Conservation (phyloP, 2,113 vertebrate species). For the Genyomyrus donnyi region DNA sequence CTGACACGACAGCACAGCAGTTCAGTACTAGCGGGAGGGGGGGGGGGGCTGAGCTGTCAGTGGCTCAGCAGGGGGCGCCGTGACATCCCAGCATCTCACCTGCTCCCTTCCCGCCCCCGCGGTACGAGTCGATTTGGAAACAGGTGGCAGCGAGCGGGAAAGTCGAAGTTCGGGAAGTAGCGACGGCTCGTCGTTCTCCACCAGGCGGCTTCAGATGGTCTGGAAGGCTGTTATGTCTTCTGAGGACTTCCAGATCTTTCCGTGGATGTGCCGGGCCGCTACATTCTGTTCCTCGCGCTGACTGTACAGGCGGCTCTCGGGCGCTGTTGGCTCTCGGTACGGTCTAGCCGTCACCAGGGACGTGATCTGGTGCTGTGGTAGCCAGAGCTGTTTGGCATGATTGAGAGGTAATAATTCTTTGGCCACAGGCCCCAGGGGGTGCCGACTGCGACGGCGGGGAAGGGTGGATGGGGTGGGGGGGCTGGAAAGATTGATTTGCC, state of each 20-base stretch:
- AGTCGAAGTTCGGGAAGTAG: neutral
- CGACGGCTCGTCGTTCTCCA: neutral
- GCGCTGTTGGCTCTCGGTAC: neutral
- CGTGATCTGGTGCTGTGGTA: neutral
- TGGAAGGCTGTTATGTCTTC: neutral
- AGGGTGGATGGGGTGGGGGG: neutral
- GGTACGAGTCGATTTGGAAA: neutral
- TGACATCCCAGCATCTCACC: neutral
- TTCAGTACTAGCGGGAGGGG: neutral
- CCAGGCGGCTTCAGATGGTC: neutral
- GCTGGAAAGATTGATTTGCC: neutral
- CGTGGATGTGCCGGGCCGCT: neutral
- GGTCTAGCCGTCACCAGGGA: neutral
- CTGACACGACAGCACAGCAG: neutral
- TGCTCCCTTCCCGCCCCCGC: neutral
- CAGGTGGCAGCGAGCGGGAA: neutral
- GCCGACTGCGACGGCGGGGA: neutral
- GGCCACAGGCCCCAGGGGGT: neutral
- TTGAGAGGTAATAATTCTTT: slow-evolving; percentile 1
- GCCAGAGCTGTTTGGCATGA: neutral
- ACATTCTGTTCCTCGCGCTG: neutral
- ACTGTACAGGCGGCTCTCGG: neutral
- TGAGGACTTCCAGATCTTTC: neutral
- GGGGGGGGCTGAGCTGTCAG: neutral
- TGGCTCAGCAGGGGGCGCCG: neutral